These are phyloP conservation scores for Anarhynchus alexandrinus DNA, from an alignment of 2,113 vertebrate species.

Conservation along the genomic window DNA sequence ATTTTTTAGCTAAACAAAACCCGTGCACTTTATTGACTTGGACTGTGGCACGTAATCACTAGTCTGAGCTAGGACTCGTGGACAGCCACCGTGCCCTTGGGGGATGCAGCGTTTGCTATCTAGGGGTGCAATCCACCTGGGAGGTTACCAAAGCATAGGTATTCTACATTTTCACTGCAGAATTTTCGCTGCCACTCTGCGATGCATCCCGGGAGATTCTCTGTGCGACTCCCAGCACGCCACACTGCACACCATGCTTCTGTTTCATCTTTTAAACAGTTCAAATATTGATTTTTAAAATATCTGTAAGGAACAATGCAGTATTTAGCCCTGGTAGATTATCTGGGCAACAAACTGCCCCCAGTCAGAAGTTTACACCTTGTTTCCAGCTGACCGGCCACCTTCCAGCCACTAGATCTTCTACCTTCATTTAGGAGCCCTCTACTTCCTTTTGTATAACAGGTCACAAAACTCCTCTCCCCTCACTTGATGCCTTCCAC, in stretches of 20 bases:
- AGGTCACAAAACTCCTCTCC: background rate
- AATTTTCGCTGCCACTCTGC: background rate
- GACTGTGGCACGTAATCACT: background rate
- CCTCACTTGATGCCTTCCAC: background rate
- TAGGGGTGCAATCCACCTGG: background rate
- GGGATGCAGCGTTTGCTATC: background rate
- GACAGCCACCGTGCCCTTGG: background rate
- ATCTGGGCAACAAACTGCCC: background rate
- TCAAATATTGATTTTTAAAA: background rate
- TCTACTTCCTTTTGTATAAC: background rate
- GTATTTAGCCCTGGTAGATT: background rate
- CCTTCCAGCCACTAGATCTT: background rate
- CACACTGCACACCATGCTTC: accelerated
- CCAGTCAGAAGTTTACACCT: background rate
- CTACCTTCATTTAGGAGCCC: background rate
- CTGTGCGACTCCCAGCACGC: accelerated
- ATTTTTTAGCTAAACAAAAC: slow-evolving; percentile 26
- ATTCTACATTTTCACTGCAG: background rate
- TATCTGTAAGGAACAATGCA: background rate
- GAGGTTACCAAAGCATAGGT: background rate
- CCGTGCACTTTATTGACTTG: slow-evolving; percentile 4
- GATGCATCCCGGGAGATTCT: background rate
- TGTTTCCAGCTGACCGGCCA: background rate
- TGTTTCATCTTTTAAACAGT: background rate
- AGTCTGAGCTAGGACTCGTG: background rate